These are phyloP conservation scores for Sapajus apella DNA, from an alignment of 2,113 vertebrate genomes.

Conservation along the genomic window DNA sequence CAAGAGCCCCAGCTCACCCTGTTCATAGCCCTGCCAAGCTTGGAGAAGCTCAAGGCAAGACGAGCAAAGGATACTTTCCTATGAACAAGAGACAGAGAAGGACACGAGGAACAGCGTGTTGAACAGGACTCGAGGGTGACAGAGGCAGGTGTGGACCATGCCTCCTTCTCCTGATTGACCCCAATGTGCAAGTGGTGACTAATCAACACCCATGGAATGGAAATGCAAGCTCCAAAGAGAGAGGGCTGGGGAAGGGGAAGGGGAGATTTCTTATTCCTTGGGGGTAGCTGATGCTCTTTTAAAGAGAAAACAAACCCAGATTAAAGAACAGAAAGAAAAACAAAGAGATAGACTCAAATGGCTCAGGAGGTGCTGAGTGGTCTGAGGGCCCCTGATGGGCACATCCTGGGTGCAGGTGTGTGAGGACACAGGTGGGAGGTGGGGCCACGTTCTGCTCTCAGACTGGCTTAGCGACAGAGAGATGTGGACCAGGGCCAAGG, in stretches of 20 bases:
- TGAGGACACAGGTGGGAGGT: background rate
- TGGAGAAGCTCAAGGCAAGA: background rate
- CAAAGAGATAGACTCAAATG: background rate
- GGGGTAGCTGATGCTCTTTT: constrained; percentile 38
- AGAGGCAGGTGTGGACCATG: background rate
- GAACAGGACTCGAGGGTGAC: background rate
- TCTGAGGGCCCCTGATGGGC: background rate
- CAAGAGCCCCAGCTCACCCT: background rate
- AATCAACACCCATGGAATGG: background rate
- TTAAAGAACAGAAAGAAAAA: constrained; percentile 37
- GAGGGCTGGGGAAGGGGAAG: background rate
- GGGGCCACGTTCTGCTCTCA: background rate
- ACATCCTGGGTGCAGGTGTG: background rate
- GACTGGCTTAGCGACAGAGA: background rate
- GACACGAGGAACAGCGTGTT: background rate
- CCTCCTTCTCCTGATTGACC: background rate
- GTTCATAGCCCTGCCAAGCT: background rate
- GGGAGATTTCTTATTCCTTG: background rate
- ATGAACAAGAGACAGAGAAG: background rate
- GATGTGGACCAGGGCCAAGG: background rate
- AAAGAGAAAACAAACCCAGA: constrained; percentile 58
- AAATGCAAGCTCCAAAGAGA: background rate
- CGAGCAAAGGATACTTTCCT: background rate
- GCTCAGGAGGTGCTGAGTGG: background rate
- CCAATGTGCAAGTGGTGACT: background rate